Evolutionary conservation across 2,113 vertebrate genomes (phyloP).

Genomic region (Phasianus colchicus): DNA sequence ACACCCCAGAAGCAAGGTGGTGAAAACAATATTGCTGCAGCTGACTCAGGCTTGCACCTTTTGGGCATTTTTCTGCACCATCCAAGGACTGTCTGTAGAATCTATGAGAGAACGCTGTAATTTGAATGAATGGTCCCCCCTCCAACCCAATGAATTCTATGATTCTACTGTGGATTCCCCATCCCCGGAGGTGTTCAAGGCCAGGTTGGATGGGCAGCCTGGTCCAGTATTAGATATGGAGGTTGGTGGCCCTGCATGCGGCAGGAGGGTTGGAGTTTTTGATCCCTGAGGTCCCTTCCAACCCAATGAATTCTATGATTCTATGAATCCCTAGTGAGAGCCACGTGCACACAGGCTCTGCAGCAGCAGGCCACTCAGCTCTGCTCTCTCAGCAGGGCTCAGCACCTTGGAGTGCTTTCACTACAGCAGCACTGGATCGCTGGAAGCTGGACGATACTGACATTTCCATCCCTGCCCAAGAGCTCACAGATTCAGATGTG

Average conservation of each 20-base stretch:
- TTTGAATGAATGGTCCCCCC: background rate
- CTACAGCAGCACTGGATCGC: fast-evolving
- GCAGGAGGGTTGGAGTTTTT: too few species aligned
- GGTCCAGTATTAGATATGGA: too few species aligned
- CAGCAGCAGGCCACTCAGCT: too few species aligned
- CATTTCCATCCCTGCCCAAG: background rate
- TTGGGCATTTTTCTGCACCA: fast-evolving
- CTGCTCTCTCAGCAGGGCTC: background rate
- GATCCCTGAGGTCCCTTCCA: too few species aligned
- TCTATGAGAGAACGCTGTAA: background rate
- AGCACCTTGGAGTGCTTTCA: background rate
- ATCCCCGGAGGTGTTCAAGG: too few species aligned
- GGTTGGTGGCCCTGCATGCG: too few species aligned
- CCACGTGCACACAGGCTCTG: too few species aligned
- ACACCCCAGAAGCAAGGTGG: background rate
- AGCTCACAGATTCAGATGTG: background rate
- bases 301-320: too few species aligned
- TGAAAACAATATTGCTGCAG: fast-evolving
- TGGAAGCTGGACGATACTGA: fast-evolving
- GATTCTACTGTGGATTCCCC: too few species aligned
- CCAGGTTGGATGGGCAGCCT: too few species aligned
- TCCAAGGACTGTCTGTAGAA: background rate
- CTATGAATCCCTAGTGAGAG: background rate
- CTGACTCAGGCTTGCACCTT: background rate
- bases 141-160: too few species aligned